phyloP scores from a whole-genome alignment of 2,113 vertebrate species.

The Urocitellus parryii region DNA sequence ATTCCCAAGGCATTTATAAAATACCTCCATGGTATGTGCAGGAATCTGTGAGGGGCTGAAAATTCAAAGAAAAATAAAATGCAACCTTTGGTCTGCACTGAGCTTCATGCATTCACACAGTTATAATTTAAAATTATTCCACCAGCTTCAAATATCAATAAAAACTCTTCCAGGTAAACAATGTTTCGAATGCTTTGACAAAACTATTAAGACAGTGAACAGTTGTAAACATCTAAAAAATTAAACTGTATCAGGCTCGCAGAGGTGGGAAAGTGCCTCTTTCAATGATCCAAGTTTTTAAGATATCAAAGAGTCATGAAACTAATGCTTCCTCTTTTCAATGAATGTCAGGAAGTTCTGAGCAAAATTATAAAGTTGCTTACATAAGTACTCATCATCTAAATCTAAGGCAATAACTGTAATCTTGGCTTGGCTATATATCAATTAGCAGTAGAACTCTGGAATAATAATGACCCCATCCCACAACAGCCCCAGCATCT shows the following conservation, averaged over 20 bases:
- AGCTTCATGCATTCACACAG: neutral
- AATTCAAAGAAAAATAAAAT: neutral
- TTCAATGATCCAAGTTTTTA: neutral
- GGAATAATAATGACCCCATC: neutral
- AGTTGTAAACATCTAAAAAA: neutral
- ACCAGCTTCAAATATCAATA: conserved; percentile 23
- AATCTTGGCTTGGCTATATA: too few species aligned
- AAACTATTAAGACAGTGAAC: neutral
- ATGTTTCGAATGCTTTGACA: neutral
- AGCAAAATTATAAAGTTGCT: neutral
- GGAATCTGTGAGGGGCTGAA: neutral
- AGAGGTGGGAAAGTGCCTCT: neutral
- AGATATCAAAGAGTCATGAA: neutral
- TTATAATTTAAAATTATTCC: neutral
- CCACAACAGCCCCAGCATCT: fast-evolving
- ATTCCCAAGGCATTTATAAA: conserved; percentile 59
- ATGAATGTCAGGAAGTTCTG: neutral
- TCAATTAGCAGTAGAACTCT: neutral
- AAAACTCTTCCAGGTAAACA: neutral
- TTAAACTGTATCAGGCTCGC: neutral
- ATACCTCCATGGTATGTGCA: neutral
- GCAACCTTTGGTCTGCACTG: neutral
- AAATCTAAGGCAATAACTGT: neutral
- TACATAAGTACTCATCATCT: neutral
- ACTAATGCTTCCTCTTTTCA: neutral